These are phyloP conservation scores for Pentalonia nigronervosa DNA, from an alignment of 1,140 invertebrate genomes.

Conservation along the genomic window DNA sequence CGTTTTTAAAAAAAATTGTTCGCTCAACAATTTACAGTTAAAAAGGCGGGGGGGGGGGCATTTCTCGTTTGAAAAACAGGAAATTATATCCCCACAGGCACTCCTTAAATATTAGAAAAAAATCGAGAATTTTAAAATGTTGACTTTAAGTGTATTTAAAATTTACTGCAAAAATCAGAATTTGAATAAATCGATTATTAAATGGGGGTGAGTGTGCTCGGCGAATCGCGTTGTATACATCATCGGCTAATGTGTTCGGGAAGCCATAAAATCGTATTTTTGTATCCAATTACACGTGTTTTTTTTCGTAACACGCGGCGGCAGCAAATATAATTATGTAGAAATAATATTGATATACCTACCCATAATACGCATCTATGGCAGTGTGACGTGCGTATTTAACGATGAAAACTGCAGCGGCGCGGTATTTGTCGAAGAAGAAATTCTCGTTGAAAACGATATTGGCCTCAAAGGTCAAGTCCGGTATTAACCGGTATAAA, in stretches of 20 bases:
- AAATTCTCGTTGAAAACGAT: neutral
- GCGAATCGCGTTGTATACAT: too few relatives aligned
- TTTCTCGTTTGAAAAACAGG: too few relatives aligned
- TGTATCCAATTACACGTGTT: slow-evolving; percentile 26
- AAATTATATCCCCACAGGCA: too few relatives aligned
- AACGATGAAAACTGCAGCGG: neutral
- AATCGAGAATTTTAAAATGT: too few relatives aligned
- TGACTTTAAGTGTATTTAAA: too few relatives aligned
- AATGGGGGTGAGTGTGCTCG: too few relatives aligned
- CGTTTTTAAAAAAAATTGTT: too few relatives aligned
- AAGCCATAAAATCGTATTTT: neutral
- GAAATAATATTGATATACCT: neutral
- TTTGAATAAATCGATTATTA: too few relatives aligned
- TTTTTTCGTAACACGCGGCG: neutral
- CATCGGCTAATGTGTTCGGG: neutral
- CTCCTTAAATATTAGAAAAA: too few relatives aligned
- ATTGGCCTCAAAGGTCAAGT: neutral
- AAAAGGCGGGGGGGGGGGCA: too few relatives aligned
- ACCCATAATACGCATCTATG: neutral
- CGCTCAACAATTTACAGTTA: too few relatives aligned
- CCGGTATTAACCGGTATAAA: neutral
- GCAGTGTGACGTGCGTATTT: neutral
- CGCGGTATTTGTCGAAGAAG: neutral
- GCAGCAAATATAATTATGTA: neutral
- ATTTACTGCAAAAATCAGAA: too few relatives aligned